Percentiles rank a stretch among this genome's conserved stretches.
These are phyloP conservation scores for Catostomus latipinnis DNA, from an alignment of 2,797 vertebrate species.

Conservation along the genomic window DNA sequence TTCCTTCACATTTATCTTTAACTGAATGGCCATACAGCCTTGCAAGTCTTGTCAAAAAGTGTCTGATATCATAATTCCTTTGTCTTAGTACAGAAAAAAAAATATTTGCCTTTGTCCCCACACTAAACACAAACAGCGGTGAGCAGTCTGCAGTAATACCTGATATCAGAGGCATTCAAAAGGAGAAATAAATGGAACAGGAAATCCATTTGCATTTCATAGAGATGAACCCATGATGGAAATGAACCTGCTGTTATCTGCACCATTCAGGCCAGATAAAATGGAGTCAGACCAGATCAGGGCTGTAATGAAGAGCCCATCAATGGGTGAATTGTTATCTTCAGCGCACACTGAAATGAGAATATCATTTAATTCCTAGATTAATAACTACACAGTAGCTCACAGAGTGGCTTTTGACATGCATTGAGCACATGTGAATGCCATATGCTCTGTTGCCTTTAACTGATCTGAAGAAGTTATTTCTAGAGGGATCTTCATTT, in stretches of 20 bases:
- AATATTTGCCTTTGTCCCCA: constrained; percentile 54
- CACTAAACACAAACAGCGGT: constrained; percentile 24
- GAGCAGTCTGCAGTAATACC: constrained; percentile 5
- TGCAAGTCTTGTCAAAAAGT: constrained; percentile 77
- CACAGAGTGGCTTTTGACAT: constrained; percentile 61
- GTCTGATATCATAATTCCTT: constrained; percentile 72
- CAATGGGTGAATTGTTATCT: constrained; percentile 37
- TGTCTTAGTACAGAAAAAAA: constrained; percentile 64
- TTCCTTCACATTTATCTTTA: constrained; percentile 76
- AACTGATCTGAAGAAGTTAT: constrained; percentile 68
- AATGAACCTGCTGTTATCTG: constrained; percentile 33
- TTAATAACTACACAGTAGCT: constrained; percentile 52
- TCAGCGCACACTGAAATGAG: constrained; percentile 33
- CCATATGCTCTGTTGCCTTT: constrained; percentile 70
- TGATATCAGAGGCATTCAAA: constrained; percentile 28
- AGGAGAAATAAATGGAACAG: constrained; percentile 44
- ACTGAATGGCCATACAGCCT: constrained; percentile 71
- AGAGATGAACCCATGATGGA: constrained; percentile 33
- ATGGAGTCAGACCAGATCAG: constrained; percentile 38
- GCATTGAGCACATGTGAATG: constrained; percentile 65
- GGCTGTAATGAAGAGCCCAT: constrained; percentile 32
- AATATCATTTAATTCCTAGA: constrained; percentile 48
- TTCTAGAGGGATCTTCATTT: constrained; percentile 66
- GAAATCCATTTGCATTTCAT: constrained; percentile 35
- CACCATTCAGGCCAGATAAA: constrained; percentile 43